phyloP scores from a whole-genome alignment of 2,113 vertebrate genomes.

The Himantopus leucocephalus region DNA sequence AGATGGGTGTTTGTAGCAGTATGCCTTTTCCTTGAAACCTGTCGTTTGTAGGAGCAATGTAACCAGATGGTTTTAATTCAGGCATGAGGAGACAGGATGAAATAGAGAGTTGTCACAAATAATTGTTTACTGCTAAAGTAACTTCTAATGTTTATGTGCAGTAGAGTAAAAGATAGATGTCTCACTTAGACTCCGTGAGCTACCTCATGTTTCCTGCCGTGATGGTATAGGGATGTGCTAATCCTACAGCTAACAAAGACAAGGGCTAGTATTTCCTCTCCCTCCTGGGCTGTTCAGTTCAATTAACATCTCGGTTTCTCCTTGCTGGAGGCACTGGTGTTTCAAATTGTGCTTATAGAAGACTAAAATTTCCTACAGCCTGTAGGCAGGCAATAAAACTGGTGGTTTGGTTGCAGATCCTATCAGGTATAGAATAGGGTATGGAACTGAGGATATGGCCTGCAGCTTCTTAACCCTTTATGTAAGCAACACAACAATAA shows the following conservation, averaged over 20 bases:
- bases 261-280: background rate
- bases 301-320: slow-evolving; percentile 52
- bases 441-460: background rate
- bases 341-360: slow-evolving; percentile 46
- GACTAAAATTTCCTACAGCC: slow-evolving; percentile 50
- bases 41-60: accelerated
- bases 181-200: background rate
- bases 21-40: background rate
- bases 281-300: slow-evolving; percentile 36
- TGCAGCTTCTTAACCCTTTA: slow-evolving; percentile 41
- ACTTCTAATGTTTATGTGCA: background rate
- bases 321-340: slow-evolving; percentile 48
- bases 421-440: slow-evolving; percentile 18
- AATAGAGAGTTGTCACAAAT: background rate
- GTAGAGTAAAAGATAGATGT: background rate
- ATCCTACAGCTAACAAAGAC: slow-evolving; percentile 6
- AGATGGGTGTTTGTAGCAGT: background rate
- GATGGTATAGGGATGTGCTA: background rate
- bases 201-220: background rate
- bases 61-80: background rate
- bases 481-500: background rate
- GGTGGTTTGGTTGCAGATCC: slow-evolving; percentile 52
- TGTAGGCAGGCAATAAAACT: slow-evolving; percentile 45
- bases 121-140: background rate
- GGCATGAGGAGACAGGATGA: background rate